Percentiles rank a stretch among this genome's conserved stretches.
Evolutionary conservation across 2,113 vertebrate genomes (phyloP).

Genomic region (Turnix velox): DNA sequence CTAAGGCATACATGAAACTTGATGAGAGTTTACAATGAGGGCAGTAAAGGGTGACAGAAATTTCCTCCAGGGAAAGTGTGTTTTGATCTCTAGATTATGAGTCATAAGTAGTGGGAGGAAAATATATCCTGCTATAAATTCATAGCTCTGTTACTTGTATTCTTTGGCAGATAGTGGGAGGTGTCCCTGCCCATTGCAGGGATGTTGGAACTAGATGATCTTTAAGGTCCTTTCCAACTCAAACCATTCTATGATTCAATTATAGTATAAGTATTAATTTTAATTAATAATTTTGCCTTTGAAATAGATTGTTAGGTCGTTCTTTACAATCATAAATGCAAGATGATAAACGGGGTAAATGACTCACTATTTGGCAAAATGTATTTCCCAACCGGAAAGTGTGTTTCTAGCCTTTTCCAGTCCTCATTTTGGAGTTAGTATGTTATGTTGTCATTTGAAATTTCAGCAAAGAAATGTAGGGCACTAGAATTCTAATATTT

Average conservation of each 20-base stretch:
- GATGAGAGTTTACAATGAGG: neutral
- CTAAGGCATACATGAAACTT: neutral
- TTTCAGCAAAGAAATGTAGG: neutral
- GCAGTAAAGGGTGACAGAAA: neutral
- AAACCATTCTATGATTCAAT: no score
- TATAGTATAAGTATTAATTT: neutral
- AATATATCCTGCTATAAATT: neutral
- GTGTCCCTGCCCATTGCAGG: no score
- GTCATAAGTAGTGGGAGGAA: neutral
- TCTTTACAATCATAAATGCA: neutral
- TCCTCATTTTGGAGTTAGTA: neutral
- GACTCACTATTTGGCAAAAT: neutral
- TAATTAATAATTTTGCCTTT: neutral
- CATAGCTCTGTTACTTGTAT: neutral
- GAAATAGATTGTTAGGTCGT: neutral
- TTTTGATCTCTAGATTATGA: neutral
- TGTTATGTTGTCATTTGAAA: neutral
- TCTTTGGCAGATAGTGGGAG: neutral
- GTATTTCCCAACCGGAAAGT: neutral
- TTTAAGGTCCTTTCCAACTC: no score
- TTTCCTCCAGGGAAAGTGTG: neutral
- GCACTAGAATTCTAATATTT: neutral
- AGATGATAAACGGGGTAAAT: neutral
- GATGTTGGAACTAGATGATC: no score
- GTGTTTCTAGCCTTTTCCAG: neutral